Evolutionary conservation across 2,797 vertebrate genomes (phyloP), one percentile per base, ranked within the genome.

Genomic region (Erethizon dorsatum): DNA sequence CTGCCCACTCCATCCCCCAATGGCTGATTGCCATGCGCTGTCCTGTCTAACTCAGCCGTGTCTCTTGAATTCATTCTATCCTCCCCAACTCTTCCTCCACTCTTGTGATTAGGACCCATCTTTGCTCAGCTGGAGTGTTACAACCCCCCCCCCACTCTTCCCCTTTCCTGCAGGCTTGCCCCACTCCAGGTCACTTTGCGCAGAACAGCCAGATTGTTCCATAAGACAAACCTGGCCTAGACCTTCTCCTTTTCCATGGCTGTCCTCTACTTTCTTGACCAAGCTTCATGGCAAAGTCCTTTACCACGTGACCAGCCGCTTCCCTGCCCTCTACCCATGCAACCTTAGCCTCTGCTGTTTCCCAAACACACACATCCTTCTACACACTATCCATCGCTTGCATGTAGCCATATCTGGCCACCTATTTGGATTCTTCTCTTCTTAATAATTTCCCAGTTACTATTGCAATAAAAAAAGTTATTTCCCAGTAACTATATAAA

Each of bases 361-460:
- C 71, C 28, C 92, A 90, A 80, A 59, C 15, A 41, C 10, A n/a
- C 56, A 71, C 5, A 8, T 56, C 11, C 67, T 69, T 65, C 75
- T 57, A 47, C 7, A 75, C 28, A n/a, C 31, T 57, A 47, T n/a
- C 45, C 45, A 57, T 31, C 18, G 33, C 13, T 61, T 56, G 17
- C 57, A 56, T 71, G 86, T 77, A 73, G 80, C 33, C n/a, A 11
- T n/a, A 54, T 37, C 41, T 73, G 84, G 45, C 57, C 45, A 87
- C 13, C 31, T 65, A 56, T 22, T 75, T 96, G n/a, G 59, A 79
- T 69, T 78, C 80, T 89, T 80, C 41, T 26, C 45, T 82, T 94
- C 47, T 91, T 80, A 79, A n/a, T 79, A 26, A 33, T 86, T 92
- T 92, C 33, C 78, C 61, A 94, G 15, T 22, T 83, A 71, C 65